phyloP scores from a whole-genome alignment of 2,888 invertebrate genomes.

The Dione juno region DNA sequence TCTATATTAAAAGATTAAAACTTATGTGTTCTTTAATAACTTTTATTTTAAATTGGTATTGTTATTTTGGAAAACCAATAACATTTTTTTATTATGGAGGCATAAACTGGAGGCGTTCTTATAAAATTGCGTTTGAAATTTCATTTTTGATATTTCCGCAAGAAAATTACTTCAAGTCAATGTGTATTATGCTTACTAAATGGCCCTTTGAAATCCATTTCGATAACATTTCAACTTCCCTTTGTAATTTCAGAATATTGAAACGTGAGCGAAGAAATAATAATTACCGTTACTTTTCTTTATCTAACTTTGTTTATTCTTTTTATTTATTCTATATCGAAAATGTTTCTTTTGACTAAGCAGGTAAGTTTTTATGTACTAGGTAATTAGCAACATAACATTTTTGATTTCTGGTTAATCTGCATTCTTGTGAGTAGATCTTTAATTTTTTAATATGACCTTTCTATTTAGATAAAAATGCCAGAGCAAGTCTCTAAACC shows the following conservation, averaged over 20 bases:
- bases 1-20: too few species aligned
- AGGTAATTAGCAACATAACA: too few species aligned
- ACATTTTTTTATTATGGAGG: not conserved
- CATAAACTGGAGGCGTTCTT: not conserved
- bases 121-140: not conserved
- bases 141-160: not conserved
- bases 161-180: slow-evolving; percentile 7
- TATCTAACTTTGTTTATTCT: not conserved
- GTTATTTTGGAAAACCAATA: too few species aligned
- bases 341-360: not conserved
- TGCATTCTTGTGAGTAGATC: too few species aligned
- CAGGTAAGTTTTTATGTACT: too few species aligned
- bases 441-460: too few species aligned
- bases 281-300: not conserved
- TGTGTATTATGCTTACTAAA: slow-evolving; percentile 7
- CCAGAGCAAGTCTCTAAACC: too few species aligned
- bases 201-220: slow-evolving; percentile 16
- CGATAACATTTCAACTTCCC: not conserved
- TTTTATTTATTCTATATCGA: not conserved
- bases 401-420: too few species aligned
- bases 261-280: not conserved
- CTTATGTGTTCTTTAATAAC: too few species aligned
- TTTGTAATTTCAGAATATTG: slow-evolving; percentile 7
- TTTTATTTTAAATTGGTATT: too few species aligned
- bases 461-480: too few species aligned